Conservation (phyloP, 2,797 vertebrate species). For the Loriculus beryllinus region DNA sequence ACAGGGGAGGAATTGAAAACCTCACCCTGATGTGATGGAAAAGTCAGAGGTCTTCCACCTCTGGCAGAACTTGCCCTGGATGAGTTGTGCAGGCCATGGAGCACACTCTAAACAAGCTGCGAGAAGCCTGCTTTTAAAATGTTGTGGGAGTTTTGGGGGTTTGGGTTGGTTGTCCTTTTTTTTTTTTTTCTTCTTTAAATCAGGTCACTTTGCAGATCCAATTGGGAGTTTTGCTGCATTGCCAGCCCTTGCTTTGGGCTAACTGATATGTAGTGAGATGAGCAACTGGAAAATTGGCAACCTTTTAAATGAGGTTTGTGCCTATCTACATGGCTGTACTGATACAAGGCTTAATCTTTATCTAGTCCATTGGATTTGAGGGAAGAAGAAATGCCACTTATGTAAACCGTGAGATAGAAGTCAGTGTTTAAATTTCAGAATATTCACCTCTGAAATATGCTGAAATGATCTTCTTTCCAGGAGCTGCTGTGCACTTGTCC, state of each 20-base stretch:
- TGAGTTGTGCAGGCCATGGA: not conserved
- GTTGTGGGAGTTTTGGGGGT: rapidly evolving
- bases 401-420: not conserved
- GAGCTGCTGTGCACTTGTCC: not conserved
- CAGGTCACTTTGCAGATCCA: not conserved
- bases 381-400: not conserved
- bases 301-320: not conserved
- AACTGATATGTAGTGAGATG: not conserved
- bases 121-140: not conserved
- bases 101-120: not conserved
- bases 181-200: not conserved
- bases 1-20: conserved; percentile 11
- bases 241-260: not conserved
- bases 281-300: not conserved
- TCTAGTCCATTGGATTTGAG: not conserved
- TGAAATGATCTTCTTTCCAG: not conserved
- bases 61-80: not conserved
- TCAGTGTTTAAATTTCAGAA: not conserved
- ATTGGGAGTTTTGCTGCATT: not conserved
- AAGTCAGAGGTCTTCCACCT: not conserved
- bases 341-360: not conserved
- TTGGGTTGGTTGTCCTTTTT: not conserved
- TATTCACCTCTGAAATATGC: not conserved
- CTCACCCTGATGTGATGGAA: not conserved
- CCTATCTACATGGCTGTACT: not conserved